These are phyloP conservation scores for Arbacia lixula DNA, from an alignment of 53 echinoderm and acorn worm species.

Conservation along the genomic window DNA sequence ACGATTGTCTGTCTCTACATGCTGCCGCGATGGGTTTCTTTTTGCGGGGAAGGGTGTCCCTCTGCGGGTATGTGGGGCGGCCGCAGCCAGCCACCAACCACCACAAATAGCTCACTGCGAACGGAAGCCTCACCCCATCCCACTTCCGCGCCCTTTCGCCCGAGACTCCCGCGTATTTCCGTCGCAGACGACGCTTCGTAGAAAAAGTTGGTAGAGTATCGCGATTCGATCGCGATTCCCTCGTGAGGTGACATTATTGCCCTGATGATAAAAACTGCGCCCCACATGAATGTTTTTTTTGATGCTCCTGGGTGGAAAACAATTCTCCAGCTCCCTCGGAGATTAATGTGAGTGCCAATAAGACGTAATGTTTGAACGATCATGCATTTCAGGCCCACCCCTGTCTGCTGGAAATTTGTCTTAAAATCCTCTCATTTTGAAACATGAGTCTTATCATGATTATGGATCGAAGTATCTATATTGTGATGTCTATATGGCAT, in stretches of 20 bases:
- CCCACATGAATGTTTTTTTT: constrained; percentile 33
- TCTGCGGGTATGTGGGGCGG: constrained; percentile 17
- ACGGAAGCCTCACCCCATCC: constrained; percentile 26
- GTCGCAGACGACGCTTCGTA: constrained; percentile 28
- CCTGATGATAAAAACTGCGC: constrained; percentile 18
- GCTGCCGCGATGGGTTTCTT: no score
- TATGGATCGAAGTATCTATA: no score
- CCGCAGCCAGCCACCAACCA: constrained; percentile 14
- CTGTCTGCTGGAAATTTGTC: no score
- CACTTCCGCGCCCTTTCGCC: constrained; percentile 30
- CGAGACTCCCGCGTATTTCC: constrained; percentile 50
- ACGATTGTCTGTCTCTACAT: neutral
- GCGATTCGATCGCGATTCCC: constrained; percentile 48
- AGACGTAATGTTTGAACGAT: no score
- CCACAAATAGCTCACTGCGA: constrained; percentile 26
- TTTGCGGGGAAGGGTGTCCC: constrained; percentile 13
- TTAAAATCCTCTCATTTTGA: no score
- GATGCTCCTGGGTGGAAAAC: neutral
- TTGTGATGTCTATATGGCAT: no score
- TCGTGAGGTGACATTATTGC: constrained; percentile 11
- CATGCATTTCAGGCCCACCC: no score
- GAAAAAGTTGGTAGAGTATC: constrained; percentile 6
- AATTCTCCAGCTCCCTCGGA: neutral
- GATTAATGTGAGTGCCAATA: no score
- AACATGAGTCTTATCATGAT: no score